phyloP scores from a whole-genome alignment of 2,113 vertebrate genomes.

The Vidua chalybeata region DNA sequence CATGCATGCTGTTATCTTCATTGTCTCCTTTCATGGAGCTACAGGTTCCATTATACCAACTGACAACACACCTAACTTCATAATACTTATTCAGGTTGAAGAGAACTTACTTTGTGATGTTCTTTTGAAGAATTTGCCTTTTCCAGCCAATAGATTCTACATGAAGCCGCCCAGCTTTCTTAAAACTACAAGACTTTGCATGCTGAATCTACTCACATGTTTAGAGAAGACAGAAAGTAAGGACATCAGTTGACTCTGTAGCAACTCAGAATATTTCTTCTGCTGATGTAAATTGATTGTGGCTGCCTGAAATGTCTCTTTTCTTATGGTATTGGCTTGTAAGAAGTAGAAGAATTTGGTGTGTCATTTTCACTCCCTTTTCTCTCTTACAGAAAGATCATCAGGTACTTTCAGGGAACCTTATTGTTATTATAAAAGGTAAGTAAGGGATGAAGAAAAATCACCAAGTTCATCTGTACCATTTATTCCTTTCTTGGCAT shows the following conservation, averaged over 20 bases:
- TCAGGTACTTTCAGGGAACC: not conserved
- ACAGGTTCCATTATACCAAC: not conserved
- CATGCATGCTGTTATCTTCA: not conserved
- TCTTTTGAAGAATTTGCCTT: not conserved
- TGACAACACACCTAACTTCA: not conserved
- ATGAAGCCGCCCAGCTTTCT: not conserved
- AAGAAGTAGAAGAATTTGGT: not conserved
- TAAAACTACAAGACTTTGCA: not conserved
- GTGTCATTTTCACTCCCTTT: not conserved
- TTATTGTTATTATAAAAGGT: not conserved
- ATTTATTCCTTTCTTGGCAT: not conserved
- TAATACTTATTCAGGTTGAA: not conserved
- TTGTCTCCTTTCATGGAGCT: not conserved
- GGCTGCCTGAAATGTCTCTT: not conserved
- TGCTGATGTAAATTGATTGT: not conserved
- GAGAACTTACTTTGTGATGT: not conserved
- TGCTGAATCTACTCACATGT: not conserved
- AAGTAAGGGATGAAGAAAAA: not conserved
- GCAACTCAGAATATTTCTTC: not conserved
- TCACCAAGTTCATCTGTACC: not conserved
- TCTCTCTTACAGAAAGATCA: not conserved
- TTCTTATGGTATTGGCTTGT: not conserved
- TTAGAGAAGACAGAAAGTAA: not conserved
- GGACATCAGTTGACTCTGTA: not conserved
- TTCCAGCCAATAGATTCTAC: not conserved